Conservation (phyloP, 2,888 invertebrate genomes). For the Phania funesta region DNA sequence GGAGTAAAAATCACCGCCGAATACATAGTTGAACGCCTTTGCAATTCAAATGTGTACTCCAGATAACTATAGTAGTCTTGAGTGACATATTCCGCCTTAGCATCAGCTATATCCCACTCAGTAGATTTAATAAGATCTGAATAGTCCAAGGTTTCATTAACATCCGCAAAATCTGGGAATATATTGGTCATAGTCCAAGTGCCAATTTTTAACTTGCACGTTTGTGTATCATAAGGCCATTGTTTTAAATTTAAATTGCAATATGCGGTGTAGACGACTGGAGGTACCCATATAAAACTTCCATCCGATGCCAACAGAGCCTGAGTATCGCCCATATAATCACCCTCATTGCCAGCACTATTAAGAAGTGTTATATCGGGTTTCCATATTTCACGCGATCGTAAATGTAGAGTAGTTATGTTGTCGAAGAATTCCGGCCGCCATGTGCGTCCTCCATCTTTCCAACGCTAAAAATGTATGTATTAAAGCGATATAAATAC, state of each 20-base stretch:
- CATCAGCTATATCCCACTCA: conserved; percentile 79
- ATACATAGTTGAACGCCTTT: conserved; percentile 83
- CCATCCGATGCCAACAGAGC: conserved; percentile 82
- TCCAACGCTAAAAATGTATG: conserved; percentile 84
- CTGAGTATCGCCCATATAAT: conserved; percentile 78
- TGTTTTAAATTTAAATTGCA: conserved; percentile 84
- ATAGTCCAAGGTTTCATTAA: conserved; percentile 80
- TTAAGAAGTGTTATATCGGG: conserved; percentile 87
- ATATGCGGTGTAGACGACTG: conserved; percentile 85
- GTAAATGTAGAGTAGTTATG: conserved; percentile 83
- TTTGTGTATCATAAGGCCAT: conserved; percentile 90
- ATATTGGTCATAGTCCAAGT: conserved; percentile 86
- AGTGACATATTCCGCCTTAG: conserved; percentile 68
- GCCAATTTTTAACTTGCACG: conserved; percentile 85
- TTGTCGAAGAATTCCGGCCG: conserved; percentile 85
- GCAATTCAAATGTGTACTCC: conserved; percentile 76
- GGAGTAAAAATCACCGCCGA: conserved; percentile 84
- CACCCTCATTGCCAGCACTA: conserved; percentile 83
- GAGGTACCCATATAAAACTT: conserved; percentile 84
- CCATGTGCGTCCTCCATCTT: conserved; percentile 88
- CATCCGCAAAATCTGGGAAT: conserved; percentile 76
- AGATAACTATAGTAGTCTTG: conserved; percentile 76
- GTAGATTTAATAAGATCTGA: conserved; percentile 75
- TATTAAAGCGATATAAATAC: background rate
- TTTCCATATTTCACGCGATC: conserved; percentile 88